Evolutionary conservation across 1,140 invertebrate genomes (phyloP), one percentile per base, ranked within the genome.

Genomic region (Pseudachorutes palmiensis): DNA sequence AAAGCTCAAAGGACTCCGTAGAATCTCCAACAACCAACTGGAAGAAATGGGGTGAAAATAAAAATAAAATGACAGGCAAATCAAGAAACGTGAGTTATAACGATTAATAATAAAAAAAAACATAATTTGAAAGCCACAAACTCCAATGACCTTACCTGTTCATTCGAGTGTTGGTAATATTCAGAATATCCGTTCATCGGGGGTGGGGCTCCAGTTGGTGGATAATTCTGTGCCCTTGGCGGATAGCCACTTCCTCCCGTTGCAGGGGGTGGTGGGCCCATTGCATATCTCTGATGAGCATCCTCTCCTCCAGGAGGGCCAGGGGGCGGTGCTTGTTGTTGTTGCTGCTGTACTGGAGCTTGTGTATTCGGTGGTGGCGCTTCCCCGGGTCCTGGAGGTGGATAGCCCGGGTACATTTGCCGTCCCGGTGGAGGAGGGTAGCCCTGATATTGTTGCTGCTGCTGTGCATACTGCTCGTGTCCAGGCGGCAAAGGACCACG

Each of bases 241-340:
- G 72, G 65, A 30, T 67, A 63, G 26, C 64, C 73, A 66, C 41
- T 70, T 55, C 60, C 64, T 57, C 64, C 61, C 12, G 62, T 24
- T n/a, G 30, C 51, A 28, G 65, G 65, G 49, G 22, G 64, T 62
- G 68, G 67, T 51, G 65, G 65, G 36, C 69, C 67, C 67, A 71
- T 69, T n/a, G n/a, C 48, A 32, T 70, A 70, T 45, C 67, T 69
- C 19, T 66, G 41, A 19, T 49, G 28, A 29, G 58, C 45, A 26
- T 69, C 65, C 32, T 86, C 83, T 68, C 85, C 85, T 36, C 67
- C 65, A 22, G 73, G 72, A 14, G 68, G 28, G 33, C 26, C 58
- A 32, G 64, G 33, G 26, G 58, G n/a, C n/a, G n/a, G n/a, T n/a
- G n/a, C n/a, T n/a, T n/a, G n/a, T n/a, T n/a, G 67, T 48, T 79